Conservation (phyloP, 92 coral and sea anemone genomes). For the Heliopora coerulea region DNA sequence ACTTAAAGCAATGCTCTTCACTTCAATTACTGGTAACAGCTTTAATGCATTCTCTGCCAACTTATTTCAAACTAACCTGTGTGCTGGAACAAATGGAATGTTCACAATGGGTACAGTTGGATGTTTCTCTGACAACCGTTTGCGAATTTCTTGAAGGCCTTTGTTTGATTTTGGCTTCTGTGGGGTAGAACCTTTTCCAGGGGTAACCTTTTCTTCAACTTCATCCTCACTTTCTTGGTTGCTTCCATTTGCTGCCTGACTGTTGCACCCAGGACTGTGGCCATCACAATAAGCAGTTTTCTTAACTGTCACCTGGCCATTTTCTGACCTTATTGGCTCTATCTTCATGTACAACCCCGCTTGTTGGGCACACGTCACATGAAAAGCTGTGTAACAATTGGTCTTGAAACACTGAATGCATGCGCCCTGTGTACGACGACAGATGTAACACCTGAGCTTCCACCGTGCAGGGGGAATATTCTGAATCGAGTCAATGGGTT, state of each 20-base stretch:
- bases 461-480: conserved; percentile 97
- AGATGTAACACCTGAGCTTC: conserved; percentile 93
- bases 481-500: conserved; percentile 97
- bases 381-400: conserved; percentile 98
- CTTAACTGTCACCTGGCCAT: conserved; percentile 87
- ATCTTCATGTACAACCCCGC: conserved; percentile 99
- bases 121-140: conserved; percentile 91
- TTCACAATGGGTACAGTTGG: conserved; percentile 96
- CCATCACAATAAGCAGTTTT: conserved; percentile 96
- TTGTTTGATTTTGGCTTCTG: conserved; percentile 65
- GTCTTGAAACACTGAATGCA: conserved; percentile 99
- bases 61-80: conserved; percentile 62
- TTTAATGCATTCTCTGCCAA: neutral
- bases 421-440: conserved; percentile 97
- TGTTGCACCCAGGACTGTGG: conserved; percentile 70
- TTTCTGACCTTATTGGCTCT: conserved; percentile 85
- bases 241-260: conserved; percentile 65
- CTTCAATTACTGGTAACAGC: too few species aligned
- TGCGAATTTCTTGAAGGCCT: conserved; percentile 83
- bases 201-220: conserved; percentile 55
- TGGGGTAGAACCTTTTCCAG: conserved; percentile 64
- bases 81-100: conserved; percentile 98
- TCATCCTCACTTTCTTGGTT: conserved; percentile 76
- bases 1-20: too few species aligned
- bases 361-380: conserved; percentile 99